Base-by-base conservation (phyloP, 2,888 invertebrate species). In the Eilema depressum region DNA sequence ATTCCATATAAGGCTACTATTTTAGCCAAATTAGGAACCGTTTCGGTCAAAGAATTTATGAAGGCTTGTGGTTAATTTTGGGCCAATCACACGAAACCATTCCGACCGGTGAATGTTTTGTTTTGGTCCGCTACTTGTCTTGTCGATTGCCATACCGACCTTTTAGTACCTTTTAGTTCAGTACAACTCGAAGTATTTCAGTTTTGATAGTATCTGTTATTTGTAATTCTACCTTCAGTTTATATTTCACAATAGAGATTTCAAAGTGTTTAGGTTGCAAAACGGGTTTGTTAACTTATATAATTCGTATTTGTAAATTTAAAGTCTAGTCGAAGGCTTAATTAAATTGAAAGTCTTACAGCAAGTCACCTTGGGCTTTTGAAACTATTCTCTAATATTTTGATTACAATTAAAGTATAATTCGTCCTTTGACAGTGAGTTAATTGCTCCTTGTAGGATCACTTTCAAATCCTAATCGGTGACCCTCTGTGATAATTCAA, bases 371-470 rank as follows among this genome's bases (percentile, higher is more conserved):
- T 53, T 71, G 73, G 77, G 71, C 69, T 69, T 71, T 69, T 71
- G 75, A 79, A 77, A 81, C 77, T 79, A 76, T 80, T 80, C 78
- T 75, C 73, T 77, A 77, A 80, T 86, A 85, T 86, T 86, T 84
- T 88, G 85, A 86, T 87, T 84, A 86, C 86, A 87, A 86, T 85
- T 88, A 85, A 83, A 85, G 80, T 77, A 79, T 78, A 76, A 78
- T 78, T 81, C 80, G 81, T 79, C 75, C 78, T 74, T 67, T 70
- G 74, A 79, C 75, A 76, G 73, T 70, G 63, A 79, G 73, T 77
- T 83, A 85, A 85, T 85, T 85, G 79, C 75, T 82, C 61, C 70
- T 74, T 74, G 71, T 78, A 75, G 75, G n/a, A 66, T 56, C 79
- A 84, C 72, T 81, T 83, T 77, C 66, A 70, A 73, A 73, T 60